Evolutionary conservation across 2,888 invertebrate species (phyloP), one percentile per base, ranked within the genome.

Genomic region (Adelognathus sp.): DNA sequence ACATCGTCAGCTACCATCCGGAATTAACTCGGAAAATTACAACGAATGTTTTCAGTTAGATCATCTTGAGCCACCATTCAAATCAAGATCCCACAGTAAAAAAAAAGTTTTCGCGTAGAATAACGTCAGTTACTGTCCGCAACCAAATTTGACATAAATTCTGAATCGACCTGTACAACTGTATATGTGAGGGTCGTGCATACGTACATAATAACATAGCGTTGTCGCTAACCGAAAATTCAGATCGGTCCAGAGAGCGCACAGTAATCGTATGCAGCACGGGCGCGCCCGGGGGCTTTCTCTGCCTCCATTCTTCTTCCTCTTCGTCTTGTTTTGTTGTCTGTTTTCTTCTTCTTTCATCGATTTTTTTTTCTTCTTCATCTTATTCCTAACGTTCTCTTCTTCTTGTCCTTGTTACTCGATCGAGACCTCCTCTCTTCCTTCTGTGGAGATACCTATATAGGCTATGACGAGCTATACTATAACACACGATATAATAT

Each of bases 201-300:
- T 63, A 80, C 46, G 71, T 75, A 73, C 46, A 74, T 61, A 76
- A 78, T 79, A 78, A 79, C 78, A 67, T 60, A 67, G 71, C 72
- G 79, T 81, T 83, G 81, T 80, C 76, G 76, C 72, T 77, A 80
- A 79, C 79, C 79, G 79, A 81, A 50, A 80, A 83, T 81, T 77
- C 79, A 76, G 79, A 83, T 81, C 76, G 71, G 67, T 78, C 71
- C 67, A 73, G 80, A n/a, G n/a, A 72, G 46, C 27, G 56, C 60
- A 31, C 63, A 56, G 73, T 83, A 83, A 83, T 81, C 80, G 81
- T 81, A 83, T 83, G 83, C 83, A 83, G 83, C 83, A 83, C 83
- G 83, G 83, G 83, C 80, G 80, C 80, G 83, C 83, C 81, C 56
- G 70, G 56, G 76, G 83, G 79, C 74, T 70, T 78, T 79, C 61